Evolutionary conservation across 2,797 vertebrate genomes (phyloP).

Genomic region (Acomys russatus): DNA sequence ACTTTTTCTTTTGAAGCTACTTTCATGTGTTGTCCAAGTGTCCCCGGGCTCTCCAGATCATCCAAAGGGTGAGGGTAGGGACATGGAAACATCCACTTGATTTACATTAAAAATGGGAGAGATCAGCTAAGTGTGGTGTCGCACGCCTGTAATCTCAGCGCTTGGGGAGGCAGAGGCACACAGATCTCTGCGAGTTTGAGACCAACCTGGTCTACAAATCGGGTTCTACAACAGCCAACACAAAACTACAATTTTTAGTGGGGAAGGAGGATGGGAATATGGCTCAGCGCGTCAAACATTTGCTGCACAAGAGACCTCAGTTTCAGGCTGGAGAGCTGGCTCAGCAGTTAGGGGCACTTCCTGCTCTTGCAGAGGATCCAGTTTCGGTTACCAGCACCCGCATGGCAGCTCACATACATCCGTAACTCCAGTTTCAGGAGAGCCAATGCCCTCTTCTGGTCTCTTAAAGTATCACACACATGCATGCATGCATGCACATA

Average conservation of each 20-base stretch:
- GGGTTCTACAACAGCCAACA: too few species aligned
- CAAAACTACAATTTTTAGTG: background rate
- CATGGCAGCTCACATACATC: background rate
- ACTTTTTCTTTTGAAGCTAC: background rate
- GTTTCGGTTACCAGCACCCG: background rate
- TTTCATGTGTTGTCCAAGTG: background rate
- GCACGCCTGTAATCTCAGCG: background rate
- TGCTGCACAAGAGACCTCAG: background rate
- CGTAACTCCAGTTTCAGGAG: background rate
- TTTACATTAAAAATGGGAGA: background rate
- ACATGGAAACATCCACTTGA: background rate
- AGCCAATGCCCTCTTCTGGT: background rate
- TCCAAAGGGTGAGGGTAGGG: too few species aligned
- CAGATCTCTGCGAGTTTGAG: background rate
- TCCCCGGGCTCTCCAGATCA: background rate
- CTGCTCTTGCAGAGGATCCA: background rate
- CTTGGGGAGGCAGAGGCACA: background rate
- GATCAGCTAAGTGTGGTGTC: background rate
- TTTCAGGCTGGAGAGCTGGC: background rate
- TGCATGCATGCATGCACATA: background rate
- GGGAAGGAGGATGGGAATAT: background rate
- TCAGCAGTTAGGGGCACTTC: background rate
- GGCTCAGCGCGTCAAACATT: background rate
- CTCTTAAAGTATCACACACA: background rate
- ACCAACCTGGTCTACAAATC: background rate